Base-by-base conservation (phyloP, 1,140 invertebrate genomes). In the Zaprionus camerounensis region DNA sequence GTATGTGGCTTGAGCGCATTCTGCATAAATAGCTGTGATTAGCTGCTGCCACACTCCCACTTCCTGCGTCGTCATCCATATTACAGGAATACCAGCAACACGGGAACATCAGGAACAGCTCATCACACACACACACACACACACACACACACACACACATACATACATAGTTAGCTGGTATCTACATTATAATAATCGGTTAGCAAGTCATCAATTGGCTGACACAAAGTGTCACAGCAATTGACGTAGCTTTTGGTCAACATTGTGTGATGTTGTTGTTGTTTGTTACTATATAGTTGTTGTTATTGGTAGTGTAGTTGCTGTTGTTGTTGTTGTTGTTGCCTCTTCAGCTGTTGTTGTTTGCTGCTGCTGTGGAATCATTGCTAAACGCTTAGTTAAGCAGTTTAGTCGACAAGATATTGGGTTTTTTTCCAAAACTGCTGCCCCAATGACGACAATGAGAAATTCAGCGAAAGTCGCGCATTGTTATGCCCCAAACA, bases 391-490 rank as follows among this genome's bases (percentile, higher is more conserved):
- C 26, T 46, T 46, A 56, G 17, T 49, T 36, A 49, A 24, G 36
- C 41, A 26, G 22, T 28, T 68, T 41, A 44, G 34, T 36, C 36
- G 31, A 26, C 34, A 31, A 24, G 24, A 46, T 56, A 62, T 75
- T 31, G 28, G 28, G 53, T 59, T 71, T 71, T 71, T 66, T 66
- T 28, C 61, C 68, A 44, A 44, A 56, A 38, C 20, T 38, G 15
- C 49, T 13, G 20, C 20, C 56, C 44, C 44, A 63, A 31, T 76
- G 73, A 76, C 69, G 69, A 13, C 69, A 71, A 76, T 76, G 36
- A 59, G 73, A 71, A 76, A 71, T 76, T 71, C 46, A 71, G 55
- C 73, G 73, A 71, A 76, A 76, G 61, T 67, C 20, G 62, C 62
- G 11, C 59, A 44, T 71, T 66, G 53, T 71, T 65, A 71, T 56